Percentiles rank a stretch among this genome's conserved stretches.
phyloP scores from a whole-genome alignment of 1,140 invertebrate species.

The Akabosia matsudoensis region DNA sequence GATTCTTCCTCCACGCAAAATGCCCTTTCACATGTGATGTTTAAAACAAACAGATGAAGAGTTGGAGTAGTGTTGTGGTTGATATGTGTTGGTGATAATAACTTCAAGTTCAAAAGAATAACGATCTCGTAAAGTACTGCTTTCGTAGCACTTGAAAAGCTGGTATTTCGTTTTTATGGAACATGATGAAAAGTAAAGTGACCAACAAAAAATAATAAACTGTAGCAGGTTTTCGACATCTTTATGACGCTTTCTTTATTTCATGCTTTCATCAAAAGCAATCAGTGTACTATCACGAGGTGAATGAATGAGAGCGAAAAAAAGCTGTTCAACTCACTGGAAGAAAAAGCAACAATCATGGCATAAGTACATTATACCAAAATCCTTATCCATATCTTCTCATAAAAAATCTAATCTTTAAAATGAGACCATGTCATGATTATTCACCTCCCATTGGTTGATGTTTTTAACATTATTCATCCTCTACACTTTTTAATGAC shows the following conservation, averaged over 20 bases:
- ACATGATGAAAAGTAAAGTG: background rate
- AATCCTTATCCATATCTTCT: too few relatives aligned
- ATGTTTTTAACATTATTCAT: background rate
- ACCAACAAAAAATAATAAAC: slow-evolving; percentile 8
- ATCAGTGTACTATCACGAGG: slow-evolving; percentile 14
- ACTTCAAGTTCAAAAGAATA: background rate
- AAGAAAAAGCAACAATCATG: background rate
- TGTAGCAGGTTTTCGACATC: background rate
- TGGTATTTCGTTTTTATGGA: too few relatives aligned
- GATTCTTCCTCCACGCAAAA: too few relatives aligned
- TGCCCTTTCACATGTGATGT: background rate
- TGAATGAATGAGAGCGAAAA: background rate
- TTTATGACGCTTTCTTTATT: slow-evolving; percentile 8
- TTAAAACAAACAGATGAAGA: background rate
- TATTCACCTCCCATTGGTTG: background rate
- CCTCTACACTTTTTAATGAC: background rate
- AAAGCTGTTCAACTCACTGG: background rate
- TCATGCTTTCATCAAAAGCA: slow-evolving; percentile 9
- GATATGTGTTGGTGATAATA: too few relatives aligned
- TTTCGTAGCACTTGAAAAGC: too few relatives aligned
- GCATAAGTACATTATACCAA: background rate
- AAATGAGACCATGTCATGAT: slow-evolving; percentile 16
- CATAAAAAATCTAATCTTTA: background rate
- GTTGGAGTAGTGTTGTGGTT: too few relatives aligned
- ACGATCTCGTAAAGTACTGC: too few relatives aligned